Percentiles rank a stretch among this genome's conserved stretches.
Conservation (phyloP, 2,797 vertebrate genomes). For the Capromys pilorides region DNA sequence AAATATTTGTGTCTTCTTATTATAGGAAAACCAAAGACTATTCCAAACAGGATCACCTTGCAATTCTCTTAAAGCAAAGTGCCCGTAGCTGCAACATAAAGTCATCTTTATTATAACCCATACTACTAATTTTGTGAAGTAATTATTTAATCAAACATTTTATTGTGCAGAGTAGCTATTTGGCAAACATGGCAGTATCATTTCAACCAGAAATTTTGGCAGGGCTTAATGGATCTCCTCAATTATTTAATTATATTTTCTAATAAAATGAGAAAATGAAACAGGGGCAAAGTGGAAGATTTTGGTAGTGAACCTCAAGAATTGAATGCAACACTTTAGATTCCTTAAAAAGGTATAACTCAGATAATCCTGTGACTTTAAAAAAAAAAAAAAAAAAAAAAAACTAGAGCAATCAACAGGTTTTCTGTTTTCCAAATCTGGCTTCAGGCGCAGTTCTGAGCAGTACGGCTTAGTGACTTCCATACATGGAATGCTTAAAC, state of each 20-base stretch:
- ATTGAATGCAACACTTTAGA: background rate
- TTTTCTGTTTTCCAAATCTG: constrained; percentile 12
- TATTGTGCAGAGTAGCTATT: background rate
- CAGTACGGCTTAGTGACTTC: background rate
- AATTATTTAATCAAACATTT: constrained; percentile 32
- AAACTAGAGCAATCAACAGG: background rate
- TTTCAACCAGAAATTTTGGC: constrained; percentile 1
- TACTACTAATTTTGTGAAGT: constrained; percentile 10
- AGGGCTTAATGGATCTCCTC: background rate
- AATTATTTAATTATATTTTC: background rate
- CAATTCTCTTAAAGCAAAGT: constrained; percentile 2
- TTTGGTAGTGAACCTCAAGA: background rate
- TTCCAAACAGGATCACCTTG: background rate
- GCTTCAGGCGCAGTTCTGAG: background rate
- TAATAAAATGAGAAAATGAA: background rate
- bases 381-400: background rate
- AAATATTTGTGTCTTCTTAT: constrained; percentile 15
- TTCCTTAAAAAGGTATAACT: background rate
- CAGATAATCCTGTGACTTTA: background rate
- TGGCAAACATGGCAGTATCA: background rate
- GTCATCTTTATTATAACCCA: background rate
- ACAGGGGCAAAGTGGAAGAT: rapidly evolving
- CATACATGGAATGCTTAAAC: constrained; percentile 39
- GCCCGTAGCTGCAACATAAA: background rate
- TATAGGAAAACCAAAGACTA: background rate